A percentile compares a stretch with the other conserved stretches of the same genome.
phyloP scores from a whole-genome alignment of 1,140 invertebrate species.

The Phymorhynchus buccinoides region DNA sequence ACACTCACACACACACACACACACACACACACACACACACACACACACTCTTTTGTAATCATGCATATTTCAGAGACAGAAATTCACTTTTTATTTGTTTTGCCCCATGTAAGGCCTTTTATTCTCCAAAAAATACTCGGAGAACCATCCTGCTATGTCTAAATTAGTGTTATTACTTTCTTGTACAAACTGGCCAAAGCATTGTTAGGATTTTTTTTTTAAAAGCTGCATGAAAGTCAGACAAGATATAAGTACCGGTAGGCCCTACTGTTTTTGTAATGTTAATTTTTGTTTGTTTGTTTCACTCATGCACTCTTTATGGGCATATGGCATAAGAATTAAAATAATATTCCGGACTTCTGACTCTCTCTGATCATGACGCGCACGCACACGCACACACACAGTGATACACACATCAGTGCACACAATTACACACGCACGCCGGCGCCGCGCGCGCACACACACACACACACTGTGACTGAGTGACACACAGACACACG shows the following conservation, averaged over 20 bases:
- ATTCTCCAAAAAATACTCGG: no score
- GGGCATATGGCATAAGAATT: neutral
- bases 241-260: no score
- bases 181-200: no score
- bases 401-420: neutral
- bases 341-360: neutral
- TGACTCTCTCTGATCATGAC: neutral
- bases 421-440: neutral
- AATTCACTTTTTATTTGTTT: neutral
- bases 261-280: no score
- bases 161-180: no score
- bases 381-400: neutral
- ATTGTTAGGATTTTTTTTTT: neutral
- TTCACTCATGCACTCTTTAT: no score
- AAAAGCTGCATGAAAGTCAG: neutral
- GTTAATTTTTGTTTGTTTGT: no score
- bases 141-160: no score
- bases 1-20: no score
- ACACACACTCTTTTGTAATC: neutral
- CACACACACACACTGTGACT: neutral
- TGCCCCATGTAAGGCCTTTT: no score
- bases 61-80: neutral
- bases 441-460: no score
- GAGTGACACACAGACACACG: neutral
- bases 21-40: no score